phyloP scores from a whole-genome alignment of 2,113 vertebrate genomes.

The Silurus asotus region DNA sequence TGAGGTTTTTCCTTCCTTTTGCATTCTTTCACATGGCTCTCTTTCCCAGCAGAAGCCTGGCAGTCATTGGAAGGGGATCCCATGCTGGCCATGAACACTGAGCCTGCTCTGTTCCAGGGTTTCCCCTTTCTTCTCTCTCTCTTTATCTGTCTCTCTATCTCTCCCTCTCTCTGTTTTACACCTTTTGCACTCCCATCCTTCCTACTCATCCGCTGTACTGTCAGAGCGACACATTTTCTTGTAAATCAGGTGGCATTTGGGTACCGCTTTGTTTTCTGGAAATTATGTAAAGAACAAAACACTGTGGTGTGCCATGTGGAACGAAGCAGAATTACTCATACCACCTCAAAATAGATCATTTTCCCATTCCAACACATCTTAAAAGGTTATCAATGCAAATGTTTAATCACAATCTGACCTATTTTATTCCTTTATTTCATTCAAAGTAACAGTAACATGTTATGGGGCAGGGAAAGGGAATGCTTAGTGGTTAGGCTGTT shows the following conservation, averaged over 20 bases:
- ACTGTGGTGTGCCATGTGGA: neutral
- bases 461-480: neutral
- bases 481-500: too few species aligned
- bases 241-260: neutral
- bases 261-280: neutral
- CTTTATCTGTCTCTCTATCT: neutral
- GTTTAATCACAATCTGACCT: neutral
- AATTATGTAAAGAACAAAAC: neutral
- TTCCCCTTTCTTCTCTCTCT: conserved; percentile 21
- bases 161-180: conserved; percentile 1
- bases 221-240: neutral
- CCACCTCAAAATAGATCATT: neutral
- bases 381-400: neutral
- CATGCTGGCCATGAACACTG: conserved; percentile 23
- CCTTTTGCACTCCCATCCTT: conserved; percentile 12
- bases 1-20: conserved; percentile 45
- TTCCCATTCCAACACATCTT: neutral
- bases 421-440: neutral
- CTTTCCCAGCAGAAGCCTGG: conserved; percentile 40
- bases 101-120: conserved; percentile 24
- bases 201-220: neutral
- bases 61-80: conserved; percentile 34
- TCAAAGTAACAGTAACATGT: neutral
- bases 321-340: neutral
- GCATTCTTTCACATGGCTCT: conserved; percentile 31